Percentiles rank a stretch among this genome's conserved stretches.
Conservation (phyloP, 2,113 vertebrate species). For the Equus przewalskii region DNA sequence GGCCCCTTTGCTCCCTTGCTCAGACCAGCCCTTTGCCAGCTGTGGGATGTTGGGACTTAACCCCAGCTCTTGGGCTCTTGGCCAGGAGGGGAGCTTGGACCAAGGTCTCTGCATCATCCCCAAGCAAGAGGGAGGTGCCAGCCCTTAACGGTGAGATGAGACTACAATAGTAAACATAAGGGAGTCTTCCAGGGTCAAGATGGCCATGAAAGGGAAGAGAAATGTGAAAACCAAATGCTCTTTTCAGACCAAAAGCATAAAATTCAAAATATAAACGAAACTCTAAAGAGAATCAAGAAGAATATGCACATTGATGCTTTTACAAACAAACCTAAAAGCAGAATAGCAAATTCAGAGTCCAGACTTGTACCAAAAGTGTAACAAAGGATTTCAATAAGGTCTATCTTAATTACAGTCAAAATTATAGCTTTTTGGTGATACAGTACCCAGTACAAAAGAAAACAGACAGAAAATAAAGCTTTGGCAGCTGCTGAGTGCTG, state of each 20-base stretch:
- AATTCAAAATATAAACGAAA: constrained; percentile 15
- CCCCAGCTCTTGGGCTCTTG: not conserved
- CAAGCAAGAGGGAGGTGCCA: not conserved
- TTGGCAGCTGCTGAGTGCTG: not conserved
- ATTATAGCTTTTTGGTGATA: not conserved
- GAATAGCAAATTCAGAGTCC: not conserved
- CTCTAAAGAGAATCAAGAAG: not conserved
- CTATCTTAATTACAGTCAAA: constrained; percentile 47
- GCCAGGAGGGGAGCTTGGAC: not conserved
- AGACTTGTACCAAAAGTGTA: not conserved
- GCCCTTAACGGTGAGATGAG: not conserved
- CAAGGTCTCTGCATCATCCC: not conserved
- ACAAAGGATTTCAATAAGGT: not conserved
- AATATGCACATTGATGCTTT: not conserved
- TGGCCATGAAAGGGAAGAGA: not conserved
- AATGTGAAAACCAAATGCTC: not conserved
- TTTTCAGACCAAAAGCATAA: constrained; percentile 5
- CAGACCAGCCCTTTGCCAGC: not conserved
- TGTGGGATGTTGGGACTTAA: not conserved
- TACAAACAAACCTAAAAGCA: not conserved
- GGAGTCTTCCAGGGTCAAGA: not conserved
- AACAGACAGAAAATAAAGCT: not conserved
- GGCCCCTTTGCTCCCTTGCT: not conserved
- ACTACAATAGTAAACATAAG: not conserved
- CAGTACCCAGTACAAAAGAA: not conserved